Evolutionary conservation across 2,888 invertebrate species (phyloP).

Genomic region (Euproctis similis): DNA sequence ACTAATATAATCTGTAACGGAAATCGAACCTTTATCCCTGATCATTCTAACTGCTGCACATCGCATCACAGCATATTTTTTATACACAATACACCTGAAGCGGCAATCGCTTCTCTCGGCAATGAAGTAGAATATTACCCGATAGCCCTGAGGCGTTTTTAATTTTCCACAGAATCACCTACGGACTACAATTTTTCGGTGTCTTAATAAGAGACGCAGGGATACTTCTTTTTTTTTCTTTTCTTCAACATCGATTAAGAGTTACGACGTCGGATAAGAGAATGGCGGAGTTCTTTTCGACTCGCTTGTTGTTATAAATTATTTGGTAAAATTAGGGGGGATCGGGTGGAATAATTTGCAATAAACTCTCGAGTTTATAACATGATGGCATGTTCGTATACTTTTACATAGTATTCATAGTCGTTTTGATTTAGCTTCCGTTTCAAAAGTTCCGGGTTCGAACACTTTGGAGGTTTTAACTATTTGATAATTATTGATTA

Average conservation of each 20-base stretch:
- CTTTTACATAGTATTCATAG: too few relatives aligned
- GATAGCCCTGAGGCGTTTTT: conserved; percentile 69
- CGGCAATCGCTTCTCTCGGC: conserved; percentile 49
- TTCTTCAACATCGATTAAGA: conserved; percentile 24
- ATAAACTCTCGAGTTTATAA: neutral
- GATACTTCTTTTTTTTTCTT: too few relatives aligned
- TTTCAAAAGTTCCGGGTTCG: too few relatives aligned
- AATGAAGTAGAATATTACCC: conserved; percentile 63
- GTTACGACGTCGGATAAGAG: conserved; percentile 15
- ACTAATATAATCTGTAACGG: too few relatives aligned
- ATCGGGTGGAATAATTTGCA: neutral
- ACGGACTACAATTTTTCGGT: conserved; percentile 33
- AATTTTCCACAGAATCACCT: conserved; percentile 71
- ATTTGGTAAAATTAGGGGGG: neutral
- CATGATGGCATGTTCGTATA: too few relatives aligned
- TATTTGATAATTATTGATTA: too few relatives aligned
- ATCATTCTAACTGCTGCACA: conserved; percentile 10
- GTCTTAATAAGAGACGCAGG: conserved; percentile 25
- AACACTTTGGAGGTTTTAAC: too few relatives aligned
- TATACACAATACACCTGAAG: conserved; percentile 48
- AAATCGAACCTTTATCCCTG: neutral
- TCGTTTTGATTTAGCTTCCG: too few relatives aligned
- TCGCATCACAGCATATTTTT: conserved; percentile 12
- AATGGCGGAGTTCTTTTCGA: neutral
- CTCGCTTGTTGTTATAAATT: neutral